Evolutionary conservation across 2,113 vertebrate genomes (phyloP), one percentile per base, ranked within the genome.

Genomic region (Ictidomys tridecemlineatus): DNA sequence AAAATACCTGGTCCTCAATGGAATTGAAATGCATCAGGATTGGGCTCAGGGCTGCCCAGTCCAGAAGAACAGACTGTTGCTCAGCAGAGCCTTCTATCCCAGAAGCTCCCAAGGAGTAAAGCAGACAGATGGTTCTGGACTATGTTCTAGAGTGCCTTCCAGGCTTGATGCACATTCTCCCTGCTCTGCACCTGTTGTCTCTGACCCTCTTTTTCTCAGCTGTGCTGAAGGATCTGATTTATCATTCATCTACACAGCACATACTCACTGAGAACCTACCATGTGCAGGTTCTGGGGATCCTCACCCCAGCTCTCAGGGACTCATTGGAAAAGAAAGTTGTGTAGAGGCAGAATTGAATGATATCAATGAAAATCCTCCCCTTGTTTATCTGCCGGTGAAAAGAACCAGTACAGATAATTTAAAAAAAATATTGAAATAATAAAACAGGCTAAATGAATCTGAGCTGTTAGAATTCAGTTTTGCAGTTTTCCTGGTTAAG

Each of bases 101-200:
- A 73, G 58, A 63, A 18, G 13, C 34, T 91, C 63, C 34, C 42
- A 58, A 56, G 73, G 84, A 83, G 69, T 72, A 53, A 95, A 85
- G 77, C 67, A 85, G 30, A 12, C 26, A 91, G 73, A 56, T 96
- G 61, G 83, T 89, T 87, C 39, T 91, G 67, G 61, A 77, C 69
- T 45, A 8, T 45, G 53, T 16, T 53, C 28, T 91, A 1, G 2
- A n/a, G 26, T 82, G 77, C 22, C 51, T 86, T 37, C 73, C 34
- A 87, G 53, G 51, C 69, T 17, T 26, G 4, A 8, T 73, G 39
- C 34, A 28, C 24, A 17, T 32, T 6, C 58, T 90, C 28, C 32
- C 5, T 85, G 48, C 18, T 37, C 37, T 20, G 1, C 3, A 18
- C 32, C 63, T 56, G 39, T 58, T 61, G 30, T 6, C 13, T 61